phyloP scores from a whole-genome alignment of 2,113 vertebrate genomes.

The Gavia stellata region DNA sequence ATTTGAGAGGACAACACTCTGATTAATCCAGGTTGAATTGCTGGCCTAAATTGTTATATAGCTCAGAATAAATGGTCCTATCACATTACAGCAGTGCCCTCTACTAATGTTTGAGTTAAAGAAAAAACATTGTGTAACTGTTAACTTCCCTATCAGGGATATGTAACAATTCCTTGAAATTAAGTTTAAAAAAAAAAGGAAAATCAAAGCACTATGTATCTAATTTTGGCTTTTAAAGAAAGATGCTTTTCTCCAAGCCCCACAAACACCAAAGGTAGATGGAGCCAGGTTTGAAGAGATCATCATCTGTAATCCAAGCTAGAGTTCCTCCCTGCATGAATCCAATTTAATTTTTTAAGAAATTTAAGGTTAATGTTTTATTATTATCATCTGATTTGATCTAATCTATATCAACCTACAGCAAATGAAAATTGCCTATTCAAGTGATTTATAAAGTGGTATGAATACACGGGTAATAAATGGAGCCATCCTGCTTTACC shows the following conservation, averaged over 20 bases:
- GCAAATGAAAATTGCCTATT: background rate
- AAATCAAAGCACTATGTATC: background rate
- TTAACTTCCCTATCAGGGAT: background rate
- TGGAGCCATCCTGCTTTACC: background rate
- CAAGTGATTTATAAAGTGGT: background rate
- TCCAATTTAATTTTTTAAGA: background rate
- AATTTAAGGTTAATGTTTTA: background rate
- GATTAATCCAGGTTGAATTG: background rate
- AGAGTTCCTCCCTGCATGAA: background rate
- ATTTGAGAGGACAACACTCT: background rate
- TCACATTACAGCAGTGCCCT: background rate
- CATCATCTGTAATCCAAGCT: background rate
- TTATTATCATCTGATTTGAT: background rate
- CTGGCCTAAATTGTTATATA: background rate
- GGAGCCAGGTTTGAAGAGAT: background rate
- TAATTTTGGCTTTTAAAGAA: background rate
- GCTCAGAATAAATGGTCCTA: background rate
- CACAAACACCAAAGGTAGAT: background rate
- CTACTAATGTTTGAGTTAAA: background rate
- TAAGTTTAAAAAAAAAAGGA: background rate
- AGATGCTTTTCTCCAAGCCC: background rate
- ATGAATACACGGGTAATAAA: background rate
- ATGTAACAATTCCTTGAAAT: background rate
- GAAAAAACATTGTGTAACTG: background rate
- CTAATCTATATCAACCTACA: background rate